phyloP scores from a whole-genome alignment of 2,888 invertebrate species.

The Cataglyphis albicans region DNA sequence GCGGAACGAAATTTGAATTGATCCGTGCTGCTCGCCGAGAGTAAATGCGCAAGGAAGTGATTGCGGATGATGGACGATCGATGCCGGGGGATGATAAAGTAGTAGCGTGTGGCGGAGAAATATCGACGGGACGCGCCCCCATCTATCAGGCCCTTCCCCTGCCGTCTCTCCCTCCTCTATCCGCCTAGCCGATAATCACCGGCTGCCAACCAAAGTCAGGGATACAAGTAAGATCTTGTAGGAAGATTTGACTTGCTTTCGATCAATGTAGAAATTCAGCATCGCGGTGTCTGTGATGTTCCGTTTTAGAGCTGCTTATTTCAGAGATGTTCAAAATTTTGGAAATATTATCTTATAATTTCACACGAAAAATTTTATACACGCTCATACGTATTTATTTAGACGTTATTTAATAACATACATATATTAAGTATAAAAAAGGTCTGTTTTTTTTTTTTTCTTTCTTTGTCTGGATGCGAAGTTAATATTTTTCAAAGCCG shows the following conservation, averaged over 20 bases:
- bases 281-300: conserved; percentile 41
- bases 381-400: background rate
- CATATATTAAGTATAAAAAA: background rate
- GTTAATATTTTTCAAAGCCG: background rate
- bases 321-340: background rate
- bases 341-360: background rate
- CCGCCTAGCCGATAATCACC: conserved; percentile 74
- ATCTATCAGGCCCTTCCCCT: conserved; percentile 77
- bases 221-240: conserved; percentile 74
- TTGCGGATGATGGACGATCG: conserved; percentile 83
- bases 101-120: conserved; percentile 79
- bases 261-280: conserved; percentile 62
- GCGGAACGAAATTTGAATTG: conserved; percentile 72
- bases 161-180: conserved; percentile 39
- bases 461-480: too few species aligned
- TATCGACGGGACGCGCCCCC: conserved; percentile 80
- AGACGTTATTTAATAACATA: background rate
- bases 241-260: conserved; percentile 66
- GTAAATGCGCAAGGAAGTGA: conserved; percentile 82
- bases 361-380: background rate
- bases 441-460: background rate
- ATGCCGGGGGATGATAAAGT: conserved; percentile 81
- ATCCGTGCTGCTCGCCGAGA: conserved; percentile 72
- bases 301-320: conserved; percentile 8
- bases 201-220: conserved; percentile 72